A percentile compares a stretch with the other conserved stretches of the same genome.
These are phyloP conservation scores for Enoplosus armatus DNA, from an alignment of 2,797 vertebrate genomes.

Conservation along the genomic window DNA sequence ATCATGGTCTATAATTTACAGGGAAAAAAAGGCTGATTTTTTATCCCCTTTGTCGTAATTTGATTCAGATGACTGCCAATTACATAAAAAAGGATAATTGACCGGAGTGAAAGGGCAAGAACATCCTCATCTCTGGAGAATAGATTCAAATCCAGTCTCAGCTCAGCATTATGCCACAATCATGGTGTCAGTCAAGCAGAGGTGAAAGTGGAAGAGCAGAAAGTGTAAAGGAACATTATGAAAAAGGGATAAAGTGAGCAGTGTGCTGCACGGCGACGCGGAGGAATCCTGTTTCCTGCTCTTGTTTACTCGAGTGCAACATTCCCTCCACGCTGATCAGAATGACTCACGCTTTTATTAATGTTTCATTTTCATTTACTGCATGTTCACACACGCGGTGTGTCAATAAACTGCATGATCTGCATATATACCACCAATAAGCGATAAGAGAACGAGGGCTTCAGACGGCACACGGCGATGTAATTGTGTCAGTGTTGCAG, in stretches of 20 bases:
- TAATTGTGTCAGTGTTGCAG: constrained; percentile 50
- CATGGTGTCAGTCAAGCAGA: constrained; percentile 55
- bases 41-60: constrained; percentile 59
- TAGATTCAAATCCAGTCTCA: constrained; percentile 56
- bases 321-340: constrained; percentile 11
- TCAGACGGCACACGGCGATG: constrained; percentile 23
- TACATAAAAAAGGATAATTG: constrained; percentile 66
- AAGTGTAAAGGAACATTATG: background rate
- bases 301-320: constrained; percentile 9
- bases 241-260: background rate
- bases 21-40: constrained; percentile 45
- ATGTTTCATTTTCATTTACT: constrained; percentile 36
- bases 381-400: background rate
- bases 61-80: constrained; percentile 59
- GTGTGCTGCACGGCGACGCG: too few relatives aligned
- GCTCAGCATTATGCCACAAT: constrained; percentile 64
- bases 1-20: constrained; percentile 60
- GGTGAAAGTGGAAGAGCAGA: constrained; percentile 27
- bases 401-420: constrained; percentile 24
- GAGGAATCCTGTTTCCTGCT: constrained; percentile 11
- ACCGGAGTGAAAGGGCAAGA: constrained; percentile 64
- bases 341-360: constrained; percentile 22
- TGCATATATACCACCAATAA: constrained; percentile 12
- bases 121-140: constrained; percentile 55
- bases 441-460: constrained; percentile 11